These are phyloP conservation scores for Brachystomella parvula DNA, from an alignment of 1,140 invertebrate species.

Conservation along the genomic window DNA sequence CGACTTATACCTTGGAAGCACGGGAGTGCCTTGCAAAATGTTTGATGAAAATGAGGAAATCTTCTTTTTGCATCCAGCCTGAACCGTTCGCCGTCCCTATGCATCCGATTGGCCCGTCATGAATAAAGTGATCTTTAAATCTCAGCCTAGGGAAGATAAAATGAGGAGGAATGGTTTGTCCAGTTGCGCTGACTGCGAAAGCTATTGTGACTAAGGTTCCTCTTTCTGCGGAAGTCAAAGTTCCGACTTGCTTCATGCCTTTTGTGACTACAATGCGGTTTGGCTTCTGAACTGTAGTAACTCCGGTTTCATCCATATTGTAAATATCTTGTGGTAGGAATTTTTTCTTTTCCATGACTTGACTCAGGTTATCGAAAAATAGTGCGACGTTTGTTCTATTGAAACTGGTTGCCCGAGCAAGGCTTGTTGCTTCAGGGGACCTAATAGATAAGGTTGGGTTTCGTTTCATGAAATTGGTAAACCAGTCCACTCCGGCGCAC, in stretches of 20 bases:
- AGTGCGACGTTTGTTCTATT: conserved; percentile 45
- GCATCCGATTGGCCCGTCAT: conserved; percentile 43
- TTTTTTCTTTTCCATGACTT: conserved; percentile 41
- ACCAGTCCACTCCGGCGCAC: conserved; percentile 46
- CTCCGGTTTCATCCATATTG: conserved; percentile 46
- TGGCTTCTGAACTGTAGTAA: conserved; percentile 46
- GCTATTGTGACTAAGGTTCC: conserved; percentile 44
- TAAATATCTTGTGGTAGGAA: conserved; percentile 43
- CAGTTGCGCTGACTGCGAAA: conserved; percentile 41
- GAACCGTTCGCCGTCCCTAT: conserved; percentile 39
- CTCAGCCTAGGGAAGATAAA: conserved; percentile 44
- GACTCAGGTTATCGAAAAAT: conserved; percentile 43
- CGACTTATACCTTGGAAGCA: too few relatives aligned
- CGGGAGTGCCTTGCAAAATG: conserved; percentile 41
- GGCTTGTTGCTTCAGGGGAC: conserved; percentile 44
- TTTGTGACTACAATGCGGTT: conserved; percentile 42
- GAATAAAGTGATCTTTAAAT: conserved; percentile 45
- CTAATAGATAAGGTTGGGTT: conserved; percentile 44
- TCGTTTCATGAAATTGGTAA: conserved; percentile 44
- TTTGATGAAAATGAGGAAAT: conserved; percentile 41
- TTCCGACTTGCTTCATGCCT: conserved; percentile 43
- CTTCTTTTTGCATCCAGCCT: conserved; percentile 43
- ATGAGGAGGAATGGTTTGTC: conserved; percentile 44
- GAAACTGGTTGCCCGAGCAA: conserved; percentile 46
- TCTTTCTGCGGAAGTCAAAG: conserved; percentile 42